Conservation (phyloP, 2,797 vertebrate genomes). For the Trichosurus vulpecula region DNA sequence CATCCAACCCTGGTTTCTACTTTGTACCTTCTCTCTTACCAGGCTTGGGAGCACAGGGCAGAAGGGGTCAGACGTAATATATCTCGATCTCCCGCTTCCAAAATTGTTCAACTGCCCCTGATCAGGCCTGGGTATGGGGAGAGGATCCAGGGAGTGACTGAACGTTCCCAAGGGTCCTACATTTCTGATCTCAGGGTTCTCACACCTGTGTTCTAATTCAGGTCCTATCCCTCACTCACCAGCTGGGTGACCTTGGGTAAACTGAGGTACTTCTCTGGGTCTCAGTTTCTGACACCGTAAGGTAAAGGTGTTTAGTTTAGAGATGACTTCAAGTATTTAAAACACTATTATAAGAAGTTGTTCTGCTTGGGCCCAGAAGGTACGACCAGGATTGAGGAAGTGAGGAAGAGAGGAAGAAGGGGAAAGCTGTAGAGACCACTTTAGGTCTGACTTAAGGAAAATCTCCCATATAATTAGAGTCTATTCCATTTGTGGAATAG, state of each 20-base stretch:
- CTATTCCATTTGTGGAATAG: not conserved
- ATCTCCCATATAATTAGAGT: not conserved
- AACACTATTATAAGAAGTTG: not conserved
- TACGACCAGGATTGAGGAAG: not conserved
- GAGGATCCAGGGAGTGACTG: not conserved
- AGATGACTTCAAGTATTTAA: not conserved
- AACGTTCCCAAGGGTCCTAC: not conserved
- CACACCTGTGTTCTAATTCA: not conserved
- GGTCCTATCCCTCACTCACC: not conserved
- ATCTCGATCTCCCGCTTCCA: not conserved
- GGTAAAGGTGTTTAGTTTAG: not conserved
- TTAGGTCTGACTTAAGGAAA: not conserved
- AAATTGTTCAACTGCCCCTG: not conserved
- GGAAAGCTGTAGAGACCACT: not conserved
- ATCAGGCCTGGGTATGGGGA: not conserved
- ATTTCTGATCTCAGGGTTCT: not conserved
- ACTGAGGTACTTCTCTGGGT: not conserved
- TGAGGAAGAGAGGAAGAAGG: not conserved
- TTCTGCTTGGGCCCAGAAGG: not conserved
- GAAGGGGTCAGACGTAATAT: not conserved
- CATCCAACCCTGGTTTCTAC: not conserved
- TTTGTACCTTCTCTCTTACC: not conserved
- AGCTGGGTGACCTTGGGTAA: not conserved
- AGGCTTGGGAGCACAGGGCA: not conserved
- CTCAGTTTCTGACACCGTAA: not conserved